phyloP scores from a whole-genome alignment of 2,113 vertebrate genomes.

The Smithornis capensis region DNA sequence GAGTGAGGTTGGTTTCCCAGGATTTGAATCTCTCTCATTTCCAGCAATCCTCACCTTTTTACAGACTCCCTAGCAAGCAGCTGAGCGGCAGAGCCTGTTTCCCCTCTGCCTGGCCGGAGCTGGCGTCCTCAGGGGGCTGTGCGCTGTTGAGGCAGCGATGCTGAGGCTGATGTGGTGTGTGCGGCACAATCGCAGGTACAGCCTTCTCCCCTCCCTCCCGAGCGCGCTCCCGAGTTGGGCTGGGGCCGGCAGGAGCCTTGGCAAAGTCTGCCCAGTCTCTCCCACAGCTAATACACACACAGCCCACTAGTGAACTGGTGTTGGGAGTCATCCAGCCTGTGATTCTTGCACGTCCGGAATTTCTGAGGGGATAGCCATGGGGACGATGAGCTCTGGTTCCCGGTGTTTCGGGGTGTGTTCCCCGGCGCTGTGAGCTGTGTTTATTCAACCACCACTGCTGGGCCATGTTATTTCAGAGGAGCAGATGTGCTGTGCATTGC shows the following conservation, averaged over 20 bases:
- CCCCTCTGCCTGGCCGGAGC: background rate
- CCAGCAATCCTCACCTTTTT: background rate
- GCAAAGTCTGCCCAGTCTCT: background rate
- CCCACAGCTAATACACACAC: accelerated
- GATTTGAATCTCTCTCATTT: background rate
- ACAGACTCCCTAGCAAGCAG: background rate
- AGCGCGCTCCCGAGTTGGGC: accelerated
- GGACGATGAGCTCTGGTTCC: background rate
- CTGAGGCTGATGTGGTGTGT: background rate
- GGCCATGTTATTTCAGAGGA: background rate
- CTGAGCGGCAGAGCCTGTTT: background rate
- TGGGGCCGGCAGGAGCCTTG: background rate
- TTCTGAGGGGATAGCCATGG: background rate
- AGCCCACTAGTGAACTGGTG: accelerated
- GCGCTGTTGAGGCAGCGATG: accelerated
- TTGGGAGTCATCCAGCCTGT: background rate
- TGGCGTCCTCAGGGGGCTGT: background rate
- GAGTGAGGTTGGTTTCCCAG: background rate
- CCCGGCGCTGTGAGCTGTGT: background rate
- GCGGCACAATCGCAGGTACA: accelerated
- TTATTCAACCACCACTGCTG: background rate
- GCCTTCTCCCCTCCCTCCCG: background rate
- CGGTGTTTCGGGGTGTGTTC: background rate
- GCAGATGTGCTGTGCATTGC: background rate
- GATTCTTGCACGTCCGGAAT: accelerated